These are phyloP conservation scores for Pelecanoides urinatrix DNA, from an alignment of 2,113 vertebrate genomes.

Conservation along the genomic window DNA sequence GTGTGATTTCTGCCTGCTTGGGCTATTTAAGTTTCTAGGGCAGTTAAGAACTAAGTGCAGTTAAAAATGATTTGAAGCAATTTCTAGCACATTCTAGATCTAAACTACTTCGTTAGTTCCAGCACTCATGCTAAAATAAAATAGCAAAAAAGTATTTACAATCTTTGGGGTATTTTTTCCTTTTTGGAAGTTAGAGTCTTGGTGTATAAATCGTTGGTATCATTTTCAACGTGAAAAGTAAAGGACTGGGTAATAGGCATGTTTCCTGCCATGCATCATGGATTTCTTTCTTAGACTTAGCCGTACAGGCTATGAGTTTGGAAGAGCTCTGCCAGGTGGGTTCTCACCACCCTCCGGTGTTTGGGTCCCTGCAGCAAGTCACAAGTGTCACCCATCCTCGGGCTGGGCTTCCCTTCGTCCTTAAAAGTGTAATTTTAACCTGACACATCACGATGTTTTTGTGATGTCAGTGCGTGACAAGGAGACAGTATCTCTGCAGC, in stretches of 20 bases:
- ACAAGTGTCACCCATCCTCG: not conserved
- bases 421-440: not conserved
- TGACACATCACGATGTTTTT: not conserved
- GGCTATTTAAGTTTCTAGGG: slow-evolving; percentile 30
- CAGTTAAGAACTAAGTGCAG: slow-evolving; percentile 1
- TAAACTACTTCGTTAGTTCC: not conserved
- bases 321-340: not conserved
- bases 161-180: not conserved
- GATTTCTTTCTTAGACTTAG: not conserved
- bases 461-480: not conserved
- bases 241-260: not conserved
- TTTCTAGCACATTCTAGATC: not conserved
- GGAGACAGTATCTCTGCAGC: not conserved
- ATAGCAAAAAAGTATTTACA: not conserved
- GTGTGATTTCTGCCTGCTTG: not conserved
- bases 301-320: not conserved
- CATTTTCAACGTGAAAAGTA: not conserved
- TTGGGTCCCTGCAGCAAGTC: not conserved
- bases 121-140: not conserved
- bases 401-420: fast-evolving
- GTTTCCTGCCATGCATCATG: not conserved
- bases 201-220: not conserved
- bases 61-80: slow-evolving; percentile 2
- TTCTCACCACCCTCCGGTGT: not conserved
- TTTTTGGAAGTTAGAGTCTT: not conserved